phyloP scores from a whole-genome alignment of 2,797 vertebrate genomes.

The Enteromius thamalakanensis region DNA sequence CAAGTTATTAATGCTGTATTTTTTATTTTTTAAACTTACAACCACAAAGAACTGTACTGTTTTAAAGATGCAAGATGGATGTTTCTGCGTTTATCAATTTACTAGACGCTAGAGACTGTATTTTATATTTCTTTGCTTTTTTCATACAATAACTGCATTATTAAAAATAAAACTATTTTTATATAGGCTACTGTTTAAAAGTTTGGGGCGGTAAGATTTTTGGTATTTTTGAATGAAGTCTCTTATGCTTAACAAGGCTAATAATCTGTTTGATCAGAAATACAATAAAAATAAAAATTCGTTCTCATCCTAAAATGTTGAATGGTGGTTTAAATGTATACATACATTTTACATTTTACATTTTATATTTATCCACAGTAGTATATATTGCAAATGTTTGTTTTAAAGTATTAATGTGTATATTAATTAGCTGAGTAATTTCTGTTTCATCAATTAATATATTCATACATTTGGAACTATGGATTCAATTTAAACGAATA shows the following conservation, averaged over 20 bases:
- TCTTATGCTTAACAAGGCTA: not conserved
- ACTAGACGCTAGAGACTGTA: not conserved
- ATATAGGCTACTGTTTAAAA: not conserved
- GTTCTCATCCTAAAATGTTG: not conserved
- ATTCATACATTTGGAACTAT: not conserved
- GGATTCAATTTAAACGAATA: not conserved
- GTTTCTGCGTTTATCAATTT: not conserved
- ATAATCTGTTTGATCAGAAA: not conserved
- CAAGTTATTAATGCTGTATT: not conserved
- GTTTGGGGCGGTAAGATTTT: not conserved
- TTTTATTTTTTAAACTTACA: not conserved
- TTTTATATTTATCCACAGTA: not conserved
- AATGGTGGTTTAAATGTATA: not conserved
- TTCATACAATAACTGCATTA: not conserved
- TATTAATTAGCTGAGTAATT: not conserved
- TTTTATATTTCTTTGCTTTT: not conserved
- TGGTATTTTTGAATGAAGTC: not conserved
- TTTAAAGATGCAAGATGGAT: not conserved
- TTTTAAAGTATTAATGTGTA: not conserved
- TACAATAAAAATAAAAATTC: not conserved
- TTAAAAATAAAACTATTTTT: not conserved
- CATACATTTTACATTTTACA: not conserved
- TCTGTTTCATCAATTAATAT: not conserved
- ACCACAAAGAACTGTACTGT: not conserved
- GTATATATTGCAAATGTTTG: not conserved